These are phyloP conservation scores for Neomicropteryx cornuta DNA, from an alignment of 1,140 invertebrate genomes.

Conservation along the genomic window DNA sequence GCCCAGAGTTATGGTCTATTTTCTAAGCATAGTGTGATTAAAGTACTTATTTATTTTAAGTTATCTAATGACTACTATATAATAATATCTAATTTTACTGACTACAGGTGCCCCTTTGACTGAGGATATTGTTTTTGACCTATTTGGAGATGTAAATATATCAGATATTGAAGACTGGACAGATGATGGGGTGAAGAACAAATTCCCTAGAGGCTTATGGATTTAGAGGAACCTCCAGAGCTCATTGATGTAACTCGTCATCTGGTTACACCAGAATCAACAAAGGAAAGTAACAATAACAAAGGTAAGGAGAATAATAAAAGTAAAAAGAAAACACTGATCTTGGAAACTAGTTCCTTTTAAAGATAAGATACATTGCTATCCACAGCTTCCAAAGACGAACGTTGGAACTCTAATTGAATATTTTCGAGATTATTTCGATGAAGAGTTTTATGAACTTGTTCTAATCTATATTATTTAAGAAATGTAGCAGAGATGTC, in stretches of 20 bases:
- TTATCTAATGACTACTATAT: too few species aligned
- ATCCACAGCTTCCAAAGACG: slow-evolving; percentile 3
- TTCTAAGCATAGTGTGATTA: too few species aligned
- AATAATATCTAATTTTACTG: too few species aligned
- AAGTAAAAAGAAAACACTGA: not conserved
- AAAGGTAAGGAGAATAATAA: slow-evolving; percentile 1
- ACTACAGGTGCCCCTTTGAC: not conserved
- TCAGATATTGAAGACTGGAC: slow-evolving; percentile 5
- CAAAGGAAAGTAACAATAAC: not conserved
- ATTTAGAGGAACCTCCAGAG: not conserved
- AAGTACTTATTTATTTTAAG: too few species aligned
- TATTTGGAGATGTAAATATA: not conserved
- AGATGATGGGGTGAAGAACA: not conserved
- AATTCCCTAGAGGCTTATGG: not conserved
- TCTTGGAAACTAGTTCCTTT: slow-evolving; percentile 4
- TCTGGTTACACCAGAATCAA: not conserved
- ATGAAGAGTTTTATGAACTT: slow-evolving; percentile 7
- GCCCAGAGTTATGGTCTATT: too few species aligned
- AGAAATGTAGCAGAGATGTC: slow-evolving; percentile 7
- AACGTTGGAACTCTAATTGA: slow-evolving; percentile 1
- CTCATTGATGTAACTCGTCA: not conserved
- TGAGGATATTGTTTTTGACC: not conserved
- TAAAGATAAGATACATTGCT: slow-evolving; percentile 7
- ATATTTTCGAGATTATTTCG: slow-evolving; percentile 9
- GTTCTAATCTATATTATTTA: slow-evolving; percentile 6